phyloP scores from a whole-genome alignment of 2,888 invertebrate genomes.

The Vanessa cardui region DNA sequence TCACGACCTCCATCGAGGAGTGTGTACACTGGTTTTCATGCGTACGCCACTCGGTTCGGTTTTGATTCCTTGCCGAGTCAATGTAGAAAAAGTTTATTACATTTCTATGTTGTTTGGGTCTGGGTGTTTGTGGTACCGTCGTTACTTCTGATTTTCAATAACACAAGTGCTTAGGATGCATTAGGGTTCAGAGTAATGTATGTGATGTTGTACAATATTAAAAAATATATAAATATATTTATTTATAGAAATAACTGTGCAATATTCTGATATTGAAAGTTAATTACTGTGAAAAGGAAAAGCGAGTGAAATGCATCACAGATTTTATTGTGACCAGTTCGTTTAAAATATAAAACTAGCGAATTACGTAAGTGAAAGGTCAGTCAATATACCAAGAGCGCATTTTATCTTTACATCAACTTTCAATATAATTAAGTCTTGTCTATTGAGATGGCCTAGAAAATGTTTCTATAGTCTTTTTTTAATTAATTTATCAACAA shows the following conservation, averaged over 20 bases:
- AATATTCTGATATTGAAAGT: neutral
- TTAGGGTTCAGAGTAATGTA: too few species aligned
- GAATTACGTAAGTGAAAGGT: conserved; percentile 2
- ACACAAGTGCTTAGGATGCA: too few species aligned
- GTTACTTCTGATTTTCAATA: too few species aligned
- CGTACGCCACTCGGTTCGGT: too few species aligned
- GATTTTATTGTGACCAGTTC: neutral
- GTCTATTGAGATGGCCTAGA: neutral
- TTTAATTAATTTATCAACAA: conserved; percentile 1
- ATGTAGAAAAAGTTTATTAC: too few species aligned
- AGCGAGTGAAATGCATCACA: neutral
- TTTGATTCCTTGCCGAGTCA: too few species aligned
- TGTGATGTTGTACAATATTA: too few species aligned
- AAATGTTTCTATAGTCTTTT: neutral
- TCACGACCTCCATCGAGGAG: too few species aligned
- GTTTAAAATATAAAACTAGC: conserved; percentile 11
- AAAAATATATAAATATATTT: too few species aligned
- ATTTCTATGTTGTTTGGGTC: too few species aligned
- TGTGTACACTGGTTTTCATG: too few species aligned
- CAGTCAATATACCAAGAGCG: conserved; percentile 26
- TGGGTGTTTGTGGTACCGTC: too few species aligned
- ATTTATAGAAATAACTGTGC: neutral
- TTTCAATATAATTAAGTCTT: conserved; percentile 15
- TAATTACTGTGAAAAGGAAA: conserved; percentile 3
- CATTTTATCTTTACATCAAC: conserved; percentile 32